Percentiles rank a stretch among this genome's conserved stretches.
phyloP scores from a whole-genome alignment of 2,797 vertebrate genomes.

The Cygnus olor region DNA sequence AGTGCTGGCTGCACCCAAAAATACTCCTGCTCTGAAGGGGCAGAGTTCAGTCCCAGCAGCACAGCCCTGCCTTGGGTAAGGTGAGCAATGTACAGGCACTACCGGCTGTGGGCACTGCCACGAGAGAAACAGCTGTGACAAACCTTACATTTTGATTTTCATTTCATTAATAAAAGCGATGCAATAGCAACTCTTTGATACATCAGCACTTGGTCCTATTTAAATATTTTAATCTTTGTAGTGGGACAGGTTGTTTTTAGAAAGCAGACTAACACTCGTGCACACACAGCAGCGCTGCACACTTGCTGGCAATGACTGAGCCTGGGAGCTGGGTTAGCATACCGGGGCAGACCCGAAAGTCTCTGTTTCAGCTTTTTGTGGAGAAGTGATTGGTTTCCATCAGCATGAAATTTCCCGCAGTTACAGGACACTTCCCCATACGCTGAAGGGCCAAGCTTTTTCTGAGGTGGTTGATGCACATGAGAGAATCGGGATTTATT shows the following conservation, averaged over 20 bases:
- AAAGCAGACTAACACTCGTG: accelerated
- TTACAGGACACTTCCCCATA: neutral
- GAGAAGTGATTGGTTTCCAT: neutral
- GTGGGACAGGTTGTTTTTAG: neutral
- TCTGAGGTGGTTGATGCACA: neutral
- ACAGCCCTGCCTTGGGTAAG: neutral
- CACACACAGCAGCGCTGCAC: neutral
- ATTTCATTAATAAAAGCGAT: neutral
- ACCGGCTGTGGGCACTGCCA: neutral
- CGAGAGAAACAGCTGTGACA: neutral
- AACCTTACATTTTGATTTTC: neutral
- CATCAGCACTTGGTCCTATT: neutral
- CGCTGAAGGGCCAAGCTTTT: neutral
- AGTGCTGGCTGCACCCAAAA: constrained; percentile 44
- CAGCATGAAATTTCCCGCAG: neutral
- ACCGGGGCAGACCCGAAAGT: neutral
- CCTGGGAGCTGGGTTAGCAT: neutral
- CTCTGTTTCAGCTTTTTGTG: neutral
- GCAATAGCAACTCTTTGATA: neutral
- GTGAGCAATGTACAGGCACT: neutral
- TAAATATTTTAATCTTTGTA: neutral
- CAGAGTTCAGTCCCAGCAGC: neutral
- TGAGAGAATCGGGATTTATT: neutral
- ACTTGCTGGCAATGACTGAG: accelerated
- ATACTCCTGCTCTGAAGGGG: constrained; percentile 36